Evolutionary conservation across 2,113 vertebrate species (phyloP).

Genomic region (Peromyscus leucopus): DNA sequence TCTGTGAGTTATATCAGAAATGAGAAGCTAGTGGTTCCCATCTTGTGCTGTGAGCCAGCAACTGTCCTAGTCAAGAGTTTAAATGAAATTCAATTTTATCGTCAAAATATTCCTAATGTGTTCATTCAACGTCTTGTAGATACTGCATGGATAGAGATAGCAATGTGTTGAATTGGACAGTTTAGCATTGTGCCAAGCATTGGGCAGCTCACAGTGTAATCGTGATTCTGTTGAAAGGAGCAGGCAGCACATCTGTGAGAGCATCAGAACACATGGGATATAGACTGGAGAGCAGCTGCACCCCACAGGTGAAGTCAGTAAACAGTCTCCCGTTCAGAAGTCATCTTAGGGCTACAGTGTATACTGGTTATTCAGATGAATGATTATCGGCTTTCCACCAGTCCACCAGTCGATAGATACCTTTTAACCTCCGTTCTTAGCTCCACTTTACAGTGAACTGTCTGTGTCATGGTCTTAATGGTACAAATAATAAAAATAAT

Average conservation of each 20-base stretch:
- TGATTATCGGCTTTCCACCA: background rate
- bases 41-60: constrained; percentile 9
- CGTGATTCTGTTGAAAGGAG: background rate
- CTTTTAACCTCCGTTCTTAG: constrained; percentile 9
- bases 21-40: background rate
- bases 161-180: background rate
- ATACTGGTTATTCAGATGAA: constrained; percentile 12
- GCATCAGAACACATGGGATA: background rate
- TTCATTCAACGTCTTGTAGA: constrained; percentile 35
- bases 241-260: background rate
- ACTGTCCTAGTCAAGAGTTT: background rate
- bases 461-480: constrained; percentile 19
- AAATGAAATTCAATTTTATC: constrained; percentile 29
- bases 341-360: background rate
- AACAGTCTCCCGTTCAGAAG: constrained; percentile 19
- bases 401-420: background rate
- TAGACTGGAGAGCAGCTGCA: background rate
- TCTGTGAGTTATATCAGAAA: constrained; percentile 24
- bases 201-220: background rate
- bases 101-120: constrained; percentile 8
- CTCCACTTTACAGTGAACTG: constrained; percentile 9
- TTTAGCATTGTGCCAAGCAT: background rate
- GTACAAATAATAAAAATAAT: constrained; percentile 22
- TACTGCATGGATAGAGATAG: background rate
- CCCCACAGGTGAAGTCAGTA: background rate